These are phyloP conservation scores for Lamprologus speciosus DNA, from an alignment of 2,113 vertebrate genomes.

Conservation along the genomic window DNA sequence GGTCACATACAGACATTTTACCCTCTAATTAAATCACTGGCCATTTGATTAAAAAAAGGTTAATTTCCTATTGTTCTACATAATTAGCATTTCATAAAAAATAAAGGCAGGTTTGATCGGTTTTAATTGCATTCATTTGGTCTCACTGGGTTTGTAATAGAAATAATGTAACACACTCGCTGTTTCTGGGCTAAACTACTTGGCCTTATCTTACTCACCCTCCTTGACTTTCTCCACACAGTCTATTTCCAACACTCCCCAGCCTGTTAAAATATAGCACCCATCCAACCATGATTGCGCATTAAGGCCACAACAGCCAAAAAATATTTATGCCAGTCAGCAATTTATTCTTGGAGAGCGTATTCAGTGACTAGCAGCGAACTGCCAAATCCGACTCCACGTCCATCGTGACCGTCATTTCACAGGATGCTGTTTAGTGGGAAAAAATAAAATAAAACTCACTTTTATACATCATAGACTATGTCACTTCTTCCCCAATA, in stretches of 20 bases:
- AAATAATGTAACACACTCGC: not conserved
- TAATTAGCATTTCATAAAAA: not conserved
- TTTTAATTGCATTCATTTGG: slow-evolving; percentile 10
- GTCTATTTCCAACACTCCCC: not conserved
- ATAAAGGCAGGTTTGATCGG: not conserved
- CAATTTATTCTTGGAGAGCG: slow-evolving; percentile 6
- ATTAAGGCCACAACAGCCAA: slow-evolving; percentile 1
- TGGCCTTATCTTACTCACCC: not conserved
- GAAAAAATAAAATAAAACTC: not conserved
- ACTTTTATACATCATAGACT: not conserved
- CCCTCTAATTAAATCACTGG: not conserved
- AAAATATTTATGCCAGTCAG: slow-evolving; percentile 19
- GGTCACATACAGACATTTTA: not conserved
- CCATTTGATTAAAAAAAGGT: slow-evolving; percentile 8
- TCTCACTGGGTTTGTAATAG: slow-evolving; percentile 1
- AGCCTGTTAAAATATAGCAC: slow-evolving; percentile 15
- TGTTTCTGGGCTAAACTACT: not conserved
- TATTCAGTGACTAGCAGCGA: not conserved
- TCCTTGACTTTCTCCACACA: not conserved
- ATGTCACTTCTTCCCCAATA: not conserved
- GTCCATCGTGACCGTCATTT: not conserved
- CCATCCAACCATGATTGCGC: not conserved
- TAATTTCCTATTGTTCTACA: not conserved
- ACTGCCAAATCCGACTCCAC: not conserved
- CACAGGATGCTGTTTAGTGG: not conserved